Base-by-base conservation (phyloP, 1,140 invertebrate genomes). In the Bombus cullumanus region DNA sequence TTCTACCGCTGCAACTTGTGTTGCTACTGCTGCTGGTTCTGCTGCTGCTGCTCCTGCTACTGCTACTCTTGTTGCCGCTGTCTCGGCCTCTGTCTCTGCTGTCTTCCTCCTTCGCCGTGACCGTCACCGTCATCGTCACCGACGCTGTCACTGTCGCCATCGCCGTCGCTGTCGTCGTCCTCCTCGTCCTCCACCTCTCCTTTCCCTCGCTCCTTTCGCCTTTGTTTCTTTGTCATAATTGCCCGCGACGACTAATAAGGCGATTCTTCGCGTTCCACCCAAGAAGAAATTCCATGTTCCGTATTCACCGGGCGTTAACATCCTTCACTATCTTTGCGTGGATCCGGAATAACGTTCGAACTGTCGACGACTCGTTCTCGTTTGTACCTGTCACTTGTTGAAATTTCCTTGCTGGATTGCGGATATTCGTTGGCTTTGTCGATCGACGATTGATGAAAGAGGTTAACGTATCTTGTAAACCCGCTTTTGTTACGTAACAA, bases 161-260 rank as follows among this genome's bases (percentile, higher is more conserved):
- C 76, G 62, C 79, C 74, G 69, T 57, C 68, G 47, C n/a, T 12
- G 28, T 62, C 73, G 47, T 28, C 10, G 10, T n/a, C 59, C 0
- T 83, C 86, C 53, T 76, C 71, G 64, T 41, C 85, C 68, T 71
- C 41, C 72, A 81, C 62, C 62, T 77, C 73, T 73, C 41, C 76
- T 59, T 83, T 28, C 43, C 53, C 69, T 57, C 39, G 18, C 76
- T 84, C 0, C 28, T 22, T 4, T n/a, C 37, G 22, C 34, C 25
- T 75, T 78, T 86, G 47, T 78, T 92, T 71, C 80, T 89, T 90
- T 92, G 91, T 91, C 85, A 66, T 87, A 68, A 71, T 86, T 89
- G 86, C 88, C 89, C 88, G 85, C 78, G 90, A 86, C 87, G 92
- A 92, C 94, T 93, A 94, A 94, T 94, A 94, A 94, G 94, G 93